Base-by-base conservation (phyloP, 2,888 invertebrate species). In the Heliconius hortense region DNA sequence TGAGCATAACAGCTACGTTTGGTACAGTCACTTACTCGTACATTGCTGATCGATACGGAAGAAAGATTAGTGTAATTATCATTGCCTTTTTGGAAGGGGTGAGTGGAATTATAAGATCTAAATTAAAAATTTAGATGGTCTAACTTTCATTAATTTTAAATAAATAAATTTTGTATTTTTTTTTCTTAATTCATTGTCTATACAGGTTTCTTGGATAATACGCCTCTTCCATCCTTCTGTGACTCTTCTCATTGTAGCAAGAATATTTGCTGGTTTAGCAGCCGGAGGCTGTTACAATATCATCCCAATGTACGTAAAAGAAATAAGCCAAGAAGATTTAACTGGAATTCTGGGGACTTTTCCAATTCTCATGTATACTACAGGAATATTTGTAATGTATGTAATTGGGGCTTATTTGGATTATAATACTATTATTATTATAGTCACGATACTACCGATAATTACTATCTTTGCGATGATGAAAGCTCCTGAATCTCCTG, bases 1-100 rank as follows among this genome's bases (percentile, higher is more conserved):
- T 91, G 74, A 87, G 88, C 72, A 79, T 93, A 13, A 87, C 89
- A 1, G 92, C 88, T 18, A 82, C 86, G 24, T 76, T 86, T 18
- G 89, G 89, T 0, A 31, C 31, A 31, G 90, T 90, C 8, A 76
- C 91, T n/a, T 94, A 88, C 81, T 88, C 94, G 26, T 85, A 86
- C 63, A 76, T 90, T 31, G 88, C 90, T 3, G 91, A 94, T 79
- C 83, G 79, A 43, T 86, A 86, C 69, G 94, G 94, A 1, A 84
- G 94, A 67, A 92, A 90, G 82, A 80, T 81, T 35, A 88, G 92
- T 5, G 87, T 93, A 0, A 80, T 94, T 10, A 78, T 91, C 1
- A 88, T 94, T 21, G 89, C 92, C 2, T 26, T 73, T 39, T 63
- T 63, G 21, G 53, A 73, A 69, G 28, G 26, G 24, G 76, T 76